A percentile compares a stretch with the other conserved stretches of the same genome.
Conservation (phyloP, 1,140 invertebrate species). For the Melanaphis sacchari region DNA sequence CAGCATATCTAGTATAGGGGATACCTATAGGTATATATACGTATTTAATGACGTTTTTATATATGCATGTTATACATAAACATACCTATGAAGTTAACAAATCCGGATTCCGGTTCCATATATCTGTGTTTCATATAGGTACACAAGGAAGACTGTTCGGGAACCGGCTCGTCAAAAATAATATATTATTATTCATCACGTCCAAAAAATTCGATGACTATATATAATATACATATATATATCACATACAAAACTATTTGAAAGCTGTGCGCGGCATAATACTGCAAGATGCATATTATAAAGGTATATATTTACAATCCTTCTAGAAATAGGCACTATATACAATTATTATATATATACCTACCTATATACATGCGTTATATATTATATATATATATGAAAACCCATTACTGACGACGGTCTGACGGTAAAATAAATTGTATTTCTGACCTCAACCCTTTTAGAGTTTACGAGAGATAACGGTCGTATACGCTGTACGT, state of each 20-base stretch:
- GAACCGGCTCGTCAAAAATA: slow-evolving; percentile 9
- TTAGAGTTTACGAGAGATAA: slow-evolving; percentile 1
- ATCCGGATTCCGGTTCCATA: neutral
- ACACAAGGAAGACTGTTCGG: neutral
- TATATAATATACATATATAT: neutral
- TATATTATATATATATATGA: neutral
- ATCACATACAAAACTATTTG: neutral
- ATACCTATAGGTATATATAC: neutral
- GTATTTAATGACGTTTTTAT: neutral
- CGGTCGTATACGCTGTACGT: neutral
- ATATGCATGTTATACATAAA: neutral
- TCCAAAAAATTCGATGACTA: neutral
- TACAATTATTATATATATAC: neutral
- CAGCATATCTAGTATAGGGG: neutral
- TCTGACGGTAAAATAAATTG: neutral
- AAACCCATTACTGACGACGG: neutral
- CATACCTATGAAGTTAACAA: neutral
- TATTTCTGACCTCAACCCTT: slow-evolving; percentile 23
- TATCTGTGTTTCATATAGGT: neutral
- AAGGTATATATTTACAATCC: neutral
- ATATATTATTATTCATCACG: neutral
- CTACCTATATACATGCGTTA: neutral
- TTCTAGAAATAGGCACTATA: neutral
- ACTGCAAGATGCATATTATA: neutral
- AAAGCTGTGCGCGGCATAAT: neutral